Conservation (phyloP, 2,888 invertebrate genomes). For the Sarcophaga caerulescens region DNA sequence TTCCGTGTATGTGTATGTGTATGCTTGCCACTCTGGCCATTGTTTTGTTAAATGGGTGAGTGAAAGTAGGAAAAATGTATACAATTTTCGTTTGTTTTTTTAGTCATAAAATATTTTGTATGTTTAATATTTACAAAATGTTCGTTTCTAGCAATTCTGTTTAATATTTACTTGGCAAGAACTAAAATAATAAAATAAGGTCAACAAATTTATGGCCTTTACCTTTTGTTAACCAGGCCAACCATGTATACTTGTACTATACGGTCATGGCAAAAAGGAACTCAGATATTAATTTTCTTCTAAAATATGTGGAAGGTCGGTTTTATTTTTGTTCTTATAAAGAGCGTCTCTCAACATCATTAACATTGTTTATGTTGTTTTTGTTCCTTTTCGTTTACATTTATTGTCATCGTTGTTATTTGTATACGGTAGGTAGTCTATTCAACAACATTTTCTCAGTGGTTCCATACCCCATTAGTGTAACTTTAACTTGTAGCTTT, state of each 20-base stretch:
- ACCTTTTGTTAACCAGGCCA: constrained; percentile 4
- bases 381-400: background rate
- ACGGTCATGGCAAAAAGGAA: background rate
- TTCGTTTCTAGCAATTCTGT: constrained; percentile 15
- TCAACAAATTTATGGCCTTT: constrained; percentile 19
- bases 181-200: constrained; percentile 6
- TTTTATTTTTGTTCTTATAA: background rate
- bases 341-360: constrained; percentile 2
- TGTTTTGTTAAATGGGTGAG: no score
- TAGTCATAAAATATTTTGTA: constrained; percentile 43
- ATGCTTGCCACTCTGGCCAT: no score
- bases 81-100: constrained; percentile 18
- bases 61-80: constrained; percentile 4
- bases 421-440: background rate
- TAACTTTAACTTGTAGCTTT: background rate
- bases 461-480: background rate
- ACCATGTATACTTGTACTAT: background rate
- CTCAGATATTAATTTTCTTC: constrained; percentile 14
- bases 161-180: constrained; percentile 21
- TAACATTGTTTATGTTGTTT: constrained; percentile 14
- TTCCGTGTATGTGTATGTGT: no score
- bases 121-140: background rate
- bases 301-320: background rate
- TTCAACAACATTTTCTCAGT: background rate
- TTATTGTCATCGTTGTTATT: constrained; percentile 6